A percentile compares a stretch with the other conserved stretches of the same genome.
phyloP scores from a whole-genome alignment of 2,797 vertebrate genomes.

The Myotis myotis region DNA sequence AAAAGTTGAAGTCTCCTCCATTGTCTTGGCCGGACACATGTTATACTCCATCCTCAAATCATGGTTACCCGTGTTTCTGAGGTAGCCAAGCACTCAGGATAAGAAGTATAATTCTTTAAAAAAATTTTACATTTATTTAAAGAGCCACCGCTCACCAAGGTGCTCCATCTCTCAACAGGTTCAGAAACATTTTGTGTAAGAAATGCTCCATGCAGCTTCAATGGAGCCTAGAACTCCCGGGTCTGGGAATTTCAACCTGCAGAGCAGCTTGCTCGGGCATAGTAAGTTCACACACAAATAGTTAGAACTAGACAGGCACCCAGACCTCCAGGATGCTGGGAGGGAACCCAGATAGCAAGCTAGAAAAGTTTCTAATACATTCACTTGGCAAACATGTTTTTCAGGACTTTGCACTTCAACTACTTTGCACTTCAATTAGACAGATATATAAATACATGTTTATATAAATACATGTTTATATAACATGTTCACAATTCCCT shows the following conservation, averaged over 20 bases:
- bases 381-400: not conserved
- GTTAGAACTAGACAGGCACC: not conserved
- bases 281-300: not conserved
- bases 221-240: not conserved
- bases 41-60: not conserved
- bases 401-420: not conserved
- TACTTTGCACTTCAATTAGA: not conserved
- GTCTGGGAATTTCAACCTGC: not conserved
- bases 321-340: not conserved
- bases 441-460: not conserved
- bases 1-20: not conserved
- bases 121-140: conserved; percentile 37
- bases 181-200: conserved; percentile 39
- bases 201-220: not conserved
- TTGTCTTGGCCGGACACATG: not conserved
- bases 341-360: not conserved
- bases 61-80: not conserved
- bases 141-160: not conserved
- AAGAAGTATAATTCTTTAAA: not conserved
- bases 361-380: not conserved
- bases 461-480: not conserved
- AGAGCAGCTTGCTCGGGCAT: not conserved
- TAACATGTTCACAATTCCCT: not conserved
- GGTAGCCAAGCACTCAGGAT: not conserved
- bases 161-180: not conserved